These are phyloP conservation scores for Thomomys bottae DNA, from an alignment of 2,113 vertebrate genomes.

Conservation along the genomic window DNA sequence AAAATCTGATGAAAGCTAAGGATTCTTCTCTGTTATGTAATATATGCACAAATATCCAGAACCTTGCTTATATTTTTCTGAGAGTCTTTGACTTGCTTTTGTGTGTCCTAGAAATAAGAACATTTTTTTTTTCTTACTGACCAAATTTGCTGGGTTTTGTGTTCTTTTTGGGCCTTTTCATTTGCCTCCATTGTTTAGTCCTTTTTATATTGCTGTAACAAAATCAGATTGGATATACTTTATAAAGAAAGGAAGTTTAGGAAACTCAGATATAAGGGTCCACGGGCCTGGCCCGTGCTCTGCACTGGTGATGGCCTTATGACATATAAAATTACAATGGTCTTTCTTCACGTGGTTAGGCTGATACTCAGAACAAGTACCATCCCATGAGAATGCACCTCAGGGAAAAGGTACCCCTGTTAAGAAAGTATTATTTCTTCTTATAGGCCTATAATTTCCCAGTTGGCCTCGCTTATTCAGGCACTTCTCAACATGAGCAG, in stretches of 20 bases:
- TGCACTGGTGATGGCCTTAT: neutral
- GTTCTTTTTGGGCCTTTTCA: constrained; percentile 33
- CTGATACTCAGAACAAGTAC: neutral
- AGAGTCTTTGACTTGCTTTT: neutral
- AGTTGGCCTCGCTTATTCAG: neutral
- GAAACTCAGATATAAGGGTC: neutral
- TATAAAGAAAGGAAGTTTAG: neutral
- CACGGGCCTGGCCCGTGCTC: neutral
- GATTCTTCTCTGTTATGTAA: neutral
- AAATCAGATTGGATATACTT: neutral
- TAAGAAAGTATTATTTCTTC: neutral
- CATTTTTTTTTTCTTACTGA: neutral
- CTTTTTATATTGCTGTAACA: neutral
- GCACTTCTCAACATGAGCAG: neutral
- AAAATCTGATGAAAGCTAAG: neutral
- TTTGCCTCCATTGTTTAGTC: neutral
- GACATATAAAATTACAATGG: neutral
- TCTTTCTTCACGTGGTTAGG: neutral
- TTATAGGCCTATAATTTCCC: neutral
- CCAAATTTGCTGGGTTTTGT: constrained; percentile 21
- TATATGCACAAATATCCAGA: neutral
- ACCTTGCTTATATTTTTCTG: neutral
- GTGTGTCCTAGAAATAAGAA: constrained; percentile 7
- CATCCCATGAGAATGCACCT: neutral
- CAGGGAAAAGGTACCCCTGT: neutral